Conservation (phyloP, 2,113 vertebrate species). For the Orientallactaga bullata region DNA sequence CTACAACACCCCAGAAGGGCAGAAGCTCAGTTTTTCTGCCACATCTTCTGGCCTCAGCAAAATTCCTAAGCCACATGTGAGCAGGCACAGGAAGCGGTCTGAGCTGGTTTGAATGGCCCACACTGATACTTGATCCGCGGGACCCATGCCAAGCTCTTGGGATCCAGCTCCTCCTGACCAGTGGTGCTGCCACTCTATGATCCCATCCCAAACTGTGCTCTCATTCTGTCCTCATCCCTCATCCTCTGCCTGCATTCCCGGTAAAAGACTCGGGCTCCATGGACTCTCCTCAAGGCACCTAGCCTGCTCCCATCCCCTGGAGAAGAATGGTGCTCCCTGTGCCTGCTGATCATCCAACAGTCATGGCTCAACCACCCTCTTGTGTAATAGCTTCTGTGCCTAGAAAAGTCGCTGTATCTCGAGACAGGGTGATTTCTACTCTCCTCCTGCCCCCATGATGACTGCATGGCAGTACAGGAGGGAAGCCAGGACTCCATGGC, state of each 20-base stretch:
- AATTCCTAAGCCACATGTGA: neutral
- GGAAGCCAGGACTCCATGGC: neutral
- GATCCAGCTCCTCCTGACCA: neutral
- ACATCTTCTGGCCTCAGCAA: neutral
- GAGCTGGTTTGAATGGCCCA: neutral
- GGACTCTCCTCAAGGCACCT: neutral
- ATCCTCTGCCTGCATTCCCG: neutral
- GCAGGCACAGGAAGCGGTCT: neutral
- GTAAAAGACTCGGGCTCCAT: neutral
- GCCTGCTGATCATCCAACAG: neutral
- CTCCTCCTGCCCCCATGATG: neutral
- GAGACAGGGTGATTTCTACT: neutral
- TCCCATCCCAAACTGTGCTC: neutral
- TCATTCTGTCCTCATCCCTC: neutral
- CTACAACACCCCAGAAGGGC: neutral
- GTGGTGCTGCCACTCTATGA: rapidly evolving
- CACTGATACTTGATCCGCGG: no score
- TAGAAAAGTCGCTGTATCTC: neutral
- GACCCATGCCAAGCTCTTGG: neutral
- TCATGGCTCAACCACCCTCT: neutral
- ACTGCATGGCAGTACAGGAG: no score
- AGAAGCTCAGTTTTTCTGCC: neutral
- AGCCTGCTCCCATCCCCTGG: no score
- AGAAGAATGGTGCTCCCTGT: neutral
- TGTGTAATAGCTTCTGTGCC: neutral